phyloP scores from a whole-genome alignment of 92 coral and sea anemone genomes.

The Zoanthus sociatus region DNA sequence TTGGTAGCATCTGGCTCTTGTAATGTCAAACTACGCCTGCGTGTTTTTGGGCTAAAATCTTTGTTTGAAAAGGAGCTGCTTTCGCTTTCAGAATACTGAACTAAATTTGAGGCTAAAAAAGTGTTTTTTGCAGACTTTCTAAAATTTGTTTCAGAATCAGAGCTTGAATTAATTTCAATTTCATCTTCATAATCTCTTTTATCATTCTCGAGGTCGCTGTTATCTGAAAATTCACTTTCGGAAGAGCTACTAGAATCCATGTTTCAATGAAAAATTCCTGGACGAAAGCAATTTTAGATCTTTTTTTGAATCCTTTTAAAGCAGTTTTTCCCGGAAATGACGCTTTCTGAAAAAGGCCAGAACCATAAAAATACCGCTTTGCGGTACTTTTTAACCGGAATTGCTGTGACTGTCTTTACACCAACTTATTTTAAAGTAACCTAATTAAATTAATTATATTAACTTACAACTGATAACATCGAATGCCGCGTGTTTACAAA shows the following conservation, averaged over 20 bases:
- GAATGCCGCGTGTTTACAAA: too few relatives aligned
- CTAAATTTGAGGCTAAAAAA: too few relatives aligned
- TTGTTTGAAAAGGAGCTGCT: too few relatives aligned
- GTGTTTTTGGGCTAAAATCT: too few relatives aligned
- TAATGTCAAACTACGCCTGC: neutral
- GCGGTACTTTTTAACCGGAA: conserved; percentile 38
- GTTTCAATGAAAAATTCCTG: neutral
- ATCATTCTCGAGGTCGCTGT: neutral
- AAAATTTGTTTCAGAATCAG: neutral
- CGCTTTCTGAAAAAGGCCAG: conserved; percentile 24
- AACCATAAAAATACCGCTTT: conserved; percentile 18
- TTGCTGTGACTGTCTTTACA: conserved; percentile 32
- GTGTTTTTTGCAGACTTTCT: too few relatives aligned
- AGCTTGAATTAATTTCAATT: neutral
- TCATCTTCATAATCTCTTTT: neutral
- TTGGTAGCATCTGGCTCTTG: neutral
- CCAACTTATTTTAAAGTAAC: neutral
- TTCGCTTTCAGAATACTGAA: too few relatives aligned
- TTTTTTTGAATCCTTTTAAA: neutral
- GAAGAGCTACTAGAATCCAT: conserved; percentile 5
- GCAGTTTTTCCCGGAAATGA: conserved; percentile 16
- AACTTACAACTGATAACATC: conserved; percentile 27
- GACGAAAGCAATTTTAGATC: neutral
- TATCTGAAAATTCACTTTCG: conserved; percentile 15
- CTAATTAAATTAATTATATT: conserved; percentile 17